Evolutionary conservation across 2,888 invertebrate species (phyloP).

Genomic region (Xestia xanthographa): DNA sequence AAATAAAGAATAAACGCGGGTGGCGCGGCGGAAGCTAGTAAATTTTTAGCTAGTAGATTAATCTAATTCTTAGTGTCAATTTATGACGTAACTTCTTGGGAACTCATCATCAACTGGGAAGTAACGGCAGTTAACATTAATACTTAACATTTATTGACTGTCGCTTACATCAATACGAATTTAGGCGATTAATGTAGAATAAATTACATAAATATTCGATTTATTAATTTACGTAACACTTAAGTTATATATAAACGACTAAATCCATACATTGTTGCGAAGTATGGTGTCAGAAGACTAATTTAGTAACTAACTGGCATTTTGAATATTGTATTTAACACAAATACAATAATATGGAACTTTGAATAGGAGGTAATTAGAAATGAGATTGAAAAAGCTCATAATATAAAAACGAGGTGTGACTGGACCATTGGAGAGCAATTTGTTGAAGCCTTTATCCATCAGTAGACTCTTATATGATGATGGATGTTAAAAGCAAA

Average conservation of each 20-base stretch:
- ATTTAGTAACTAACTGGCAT: not conserved
- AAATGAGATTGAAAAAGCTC: not conserved
- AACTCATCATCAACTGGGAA: no score
- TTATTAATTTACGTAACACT: constrained; percentile 36
- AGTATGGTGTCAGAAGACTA: constrained; percentile 1
- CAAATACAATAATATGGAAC: not conserved
- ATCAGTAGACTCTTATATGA: not conserved
- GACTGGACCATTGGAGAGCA: not conserved
- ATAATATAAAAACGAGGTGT: not conserved
- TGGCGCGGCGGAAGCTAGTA: not conserved
- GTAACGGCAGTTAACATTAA: constrained; percentile 16
- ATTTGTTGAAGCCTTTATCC: not conserved
- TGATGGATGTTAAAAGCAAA: not conserved
- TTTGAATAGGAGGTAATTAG: no score
- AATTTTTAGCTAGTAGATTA: not conserved
- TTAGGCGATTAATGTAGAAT: constrained; percentile 33
- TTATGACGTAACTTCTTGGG: no score
- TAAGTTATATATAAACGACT: constrained; percentile 8
- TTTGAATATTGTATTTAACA: not conserved
- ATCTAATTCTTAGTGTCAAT: constrained; percentile 13
- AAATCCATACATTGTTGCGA: constrained; percentile 1
- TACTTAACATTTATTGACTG: constrained; percentile 19
- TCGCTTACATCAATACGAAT: constrained; percentile 25
- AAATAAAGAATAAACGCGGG: not conserved
- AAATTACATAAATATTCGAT: constrained; percentile 47